These are phyloP conservation scores for Oophaga pumilio DNA, from an alignment of 2,113 vertebrate species.

Conservation along the genomic window DNA sequence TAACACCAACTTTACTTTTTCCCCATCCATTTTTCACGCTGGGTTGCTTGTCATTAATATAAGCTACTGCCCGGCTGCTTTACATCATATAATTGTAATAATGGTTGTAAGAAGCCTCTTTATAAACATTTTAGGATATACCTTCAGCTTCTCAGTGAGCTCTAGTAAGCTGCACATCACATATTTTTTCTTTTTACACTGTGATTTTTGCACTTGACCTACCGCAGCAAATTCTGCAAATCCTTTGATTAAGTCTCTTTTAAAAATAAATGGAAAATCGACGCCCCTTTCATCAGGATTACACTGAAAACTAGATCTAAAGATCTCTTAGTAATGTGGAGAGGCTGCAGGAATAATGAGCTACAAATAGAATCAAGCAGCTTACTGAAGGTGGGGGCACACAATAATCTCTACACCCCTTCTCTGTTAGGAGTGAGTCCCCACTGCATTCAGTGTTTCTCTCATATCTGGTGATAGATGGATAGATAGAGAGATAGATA, in stretches of 20 bases:
- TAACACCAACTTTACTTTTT: conserved; percentile 55
- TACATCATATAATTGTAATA: background rate
- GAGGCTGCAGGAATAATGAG: conserved; percentile 71
- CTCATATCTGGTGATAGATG: background rate
- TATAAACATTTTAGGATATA: background rate
- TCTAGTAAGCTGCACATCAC: conserved; percentile 19
- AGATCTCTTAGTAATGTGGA: conserved; percentile 73
- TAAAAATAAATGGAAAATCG: conserved; percentile 75
- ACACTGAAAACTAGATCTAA: conserved; percentile 78
- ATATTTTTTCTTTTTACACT: background rate
- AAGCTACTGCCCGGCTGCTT: background rate
- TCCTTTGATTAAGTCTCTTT: conserved; percentile 75
- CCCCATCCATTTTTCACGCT: conserved; percentile 60
- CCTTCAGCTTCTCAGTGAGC: background rate
- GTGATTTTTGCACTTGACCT: conserved; percentile 79
- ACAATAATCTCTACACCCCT: conserved; percentile 65
- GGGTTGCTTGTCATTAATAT: conserved; percentile 56
- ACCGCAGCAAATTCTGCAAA: conserved; percentile 78
- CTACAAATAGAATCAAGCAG: conserved; percentile 75
- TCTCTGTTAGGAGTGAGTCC: conserved; percentile 74
- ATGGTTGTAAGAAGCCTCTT: background rate
- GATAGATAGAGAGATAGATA: background rate
- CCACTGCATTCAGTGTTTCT: conserved; percentile 61
- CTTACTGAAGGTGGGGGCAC: conserved; percentile 66
- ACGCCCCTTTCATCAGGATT: conserved; percentile 72